These are phyloP conservation scores for Pseudorhiza aurosa DNA, from an alignment of 30 jellyfish, hydroid and myxozoan species.

Conservation along the genomic window DNA sequence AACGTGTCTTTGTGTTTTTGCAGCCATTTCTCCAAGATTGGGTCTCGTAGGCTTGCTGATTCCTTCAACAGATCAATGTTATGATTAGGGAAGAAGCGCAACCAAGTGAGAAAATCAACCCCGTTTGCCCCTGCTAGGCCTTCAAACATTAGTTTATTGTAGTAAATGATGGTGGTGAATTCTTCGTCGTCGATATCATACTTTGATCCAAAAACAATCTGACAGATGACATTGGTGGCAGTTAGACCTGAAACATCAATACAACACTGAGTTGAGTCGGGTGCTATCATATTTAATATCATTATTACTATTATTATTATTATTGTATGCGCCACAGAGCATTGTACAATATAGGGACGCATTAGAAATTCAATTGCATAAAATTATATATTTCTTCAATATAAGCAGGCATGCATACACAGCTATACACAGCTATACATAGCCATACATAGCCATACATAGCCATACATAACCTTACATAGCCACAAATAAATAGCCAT, in stretches of 20 bases:
- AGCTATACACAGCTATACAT: too few relatives aligned
- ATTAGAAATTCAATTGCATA: too few relatives aligned
- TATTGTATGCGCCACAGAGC: too few relatives aligned
- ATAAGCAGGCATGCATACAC: too few relatives aligned
- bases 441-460: too few relatives aligned
- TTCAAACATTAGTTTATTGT: slow-evolving; percentile 47
- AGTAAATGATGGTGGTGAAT: slow-evolving; percentile 32
- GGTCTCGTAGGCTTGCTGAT: slow-evolving; percentile 68
- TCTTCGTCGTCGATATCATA: slow-evolving; percentile 62
- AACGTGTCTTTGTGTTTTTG: slow-evolving; percentile 57
- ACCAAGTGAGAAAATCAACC: slow-evolving; percentile 59
- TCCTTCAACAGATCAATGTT: slow-evolving; percentile 40
- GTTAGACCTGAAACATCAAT: slow-evolving; percentile 20
- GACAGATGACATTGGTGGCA: slow-evolving; percentile 50
- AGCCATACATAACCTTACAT: too few relatives aligned
- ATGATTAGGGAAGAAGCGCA: slow-evolving; percentile 52
- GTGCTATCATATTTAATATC: too few relatives aligned
- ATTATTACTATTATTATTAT: too few relatives aligned
- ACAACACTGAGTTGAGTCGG: not conserved
- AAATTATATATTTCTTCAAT: too few relatives aligned
- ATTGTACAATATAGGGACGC: too few relatives aligned
- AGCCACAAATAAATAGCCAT: too few relatives aligned
- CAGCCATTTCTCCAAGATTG: slow-evolving; percentile 63
- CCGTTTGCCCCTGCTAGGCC: slow-evolving; percentile 68
- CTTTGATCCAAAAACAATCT: slow-evolving; percentile 34